Evolutionary conservation across 2,797 vertebrate species (phyloP), one percentile per base, ranked within the genome.

Genomic region (Paguma larvata): DNA sequence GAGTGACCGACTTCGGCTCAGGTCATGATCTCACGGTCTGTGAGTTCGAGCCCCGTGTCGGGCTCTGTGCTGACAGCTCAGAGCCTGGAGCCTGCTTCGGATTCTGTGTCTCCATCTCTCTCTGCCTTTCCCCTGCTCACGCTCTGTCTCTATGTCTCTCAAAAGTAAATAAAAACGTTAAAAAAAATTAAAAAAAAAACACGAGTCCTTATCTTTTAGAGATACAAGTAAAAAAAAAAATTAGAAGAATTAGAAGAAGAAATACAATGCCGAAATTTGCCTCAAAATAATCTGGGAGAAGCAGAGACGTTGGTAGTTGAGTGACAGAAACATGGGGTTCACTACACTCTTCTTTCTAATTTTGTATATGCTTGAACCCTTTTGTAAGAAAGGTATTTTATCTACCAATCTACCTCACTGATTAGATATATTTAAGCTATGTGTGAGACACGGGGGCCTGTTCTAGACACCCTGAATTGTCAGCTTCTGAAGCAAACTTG

Each of bases 341-440:
- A 19, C 41, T 46, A 25, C 5, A 32, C 13, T 70, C 11, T 53
- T 41, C 38, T 2, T 53, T 77, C 68, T 48, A 11, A 10, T 46
- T 88, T 51, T 53, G 77, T 18, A 14, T 7, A 13, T 3, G 30
- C 44, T 70, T 56, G 25, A 12, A 68, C 3, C 70, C 51, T 89
- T 91, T 53, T 59, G 2, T n/a, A 48, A 77, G 19, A 12, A 13
- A 56, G 44, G 44, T n/a, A 96, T 68, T 82, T 89, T n/a, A 89
- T 93, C 80, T 51, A 75, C 87, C 56, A 53, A 94, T 91, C 25
- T 87, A 73, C 56, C 44, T 77, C 67, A 70, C 62, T 68, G 85
- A 91, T 96, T 34, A 73, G 93, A 63, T 85, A 63, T 30, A 41
- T 56, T 85, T 53, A 62, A 96, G 85, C 70, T 19, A 62, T 19